Conservation (phyloP, 2,113 vertebrate genomes). For the Zapus hudsonius region DNA sequence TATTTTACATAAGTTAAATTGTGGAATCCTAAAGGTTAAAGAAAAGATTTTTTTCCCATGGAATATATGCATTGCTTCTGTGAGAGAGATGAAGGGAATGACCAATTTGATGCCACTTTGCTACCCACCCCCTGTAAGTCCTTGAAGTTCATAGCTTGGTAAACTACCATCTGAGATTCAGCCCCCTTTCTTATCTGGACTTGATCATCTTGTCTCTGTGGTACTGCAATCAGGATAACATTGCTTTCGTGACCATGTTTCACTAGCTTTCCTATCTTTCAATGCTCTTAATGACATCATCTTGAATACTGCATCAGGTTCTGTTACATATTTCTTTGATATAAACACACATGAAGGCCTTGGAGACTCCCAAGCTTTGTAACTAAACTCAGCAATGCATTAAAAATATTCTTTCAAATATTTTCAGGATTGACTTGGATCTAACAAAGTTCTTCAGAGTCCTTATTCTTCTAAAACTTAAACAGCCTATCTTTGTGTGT, state of each 20-base stretch:
- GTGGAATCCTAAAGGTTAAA: not conserved
- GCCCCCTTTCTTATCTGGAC: not conserved
- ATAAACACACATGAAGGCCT: not conserved
- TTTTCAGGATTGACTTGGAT: not conserved
- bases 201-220: not conserved
- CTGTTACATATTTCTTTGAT: not conserved
- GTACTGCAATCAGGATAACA: not conserved
- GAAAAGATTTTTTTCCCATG: not conserved
- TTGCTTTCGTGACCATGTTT: not conserved
- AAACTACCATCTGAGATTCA: not conserved
- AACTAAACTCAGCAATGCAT: not conserved
- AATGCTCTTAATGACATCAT: not conserved
- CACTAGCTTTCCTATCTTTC: not conserved
- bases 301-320: not conserved
- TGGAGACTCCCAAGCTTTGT: not conserved
- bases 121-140: not conserved
- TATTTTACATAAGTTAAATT: conserved; percentile 13
- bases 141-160: not conserved
- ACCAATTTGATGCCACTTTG: not conserved
- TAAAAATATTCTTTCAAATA: not conserved
- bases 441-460: not conserved
- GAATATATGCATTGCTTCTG: not conserved
- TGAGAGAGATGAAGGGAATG: not conserved
- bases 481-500: not conserved
- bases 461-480: not conserved